A percentile compares a stretch with the other conserved stretches of the same genome.
These are phyloP conservation scores for Sebastes variabilis DNA, from an alignment of 2,797 vertebrate genomes.

Conservation along the genomic window DNA sequence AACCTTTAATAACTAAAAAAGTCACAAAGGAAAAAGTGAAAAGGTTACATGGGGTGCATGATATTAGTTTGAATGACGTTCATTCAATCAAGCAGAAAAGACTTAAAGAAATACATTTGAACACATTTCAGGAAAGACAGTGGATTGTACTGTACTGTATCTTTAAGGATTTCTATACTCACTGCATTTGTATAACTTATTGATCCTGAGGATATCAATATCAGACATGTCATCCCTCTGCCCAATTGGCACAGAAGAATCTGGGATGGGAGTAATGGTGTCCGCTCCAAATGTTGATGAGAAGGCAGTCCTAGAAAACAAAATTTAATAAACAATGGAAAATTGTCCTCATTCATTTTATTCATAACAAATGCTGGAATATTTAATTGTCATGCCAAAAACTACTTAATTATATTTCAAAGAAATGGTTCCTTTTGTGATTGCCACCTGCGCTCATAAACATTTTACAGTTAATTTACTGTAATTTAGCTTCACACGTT, in stretches of 20 bases:
- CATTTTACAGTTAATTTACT: neutral
- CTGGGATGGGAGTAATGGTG: conserved; percentile 63
- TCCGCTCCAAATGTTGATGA: accelerated
- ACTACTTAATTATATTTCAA: neutral
- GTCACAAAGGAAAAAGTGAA: neutral
- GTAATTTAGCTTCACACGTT: neutral
- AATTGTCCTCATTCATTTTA: neutral
- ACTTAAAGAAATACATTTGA: neutral
- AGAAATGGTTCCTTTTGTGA: neutral
- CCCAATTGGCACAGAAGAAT: conserved; percentile 47
- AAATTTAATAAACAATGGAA: neutral
- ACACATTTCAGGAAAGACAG: neutral
- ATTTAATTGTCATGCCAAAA: neutral
- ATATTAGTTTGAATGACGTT: neutral
- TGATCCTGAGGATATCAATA: conserved; percentile 59
- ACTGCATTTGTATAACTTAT: conserved; percentile 33
- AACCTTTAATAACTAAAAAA: neutral
- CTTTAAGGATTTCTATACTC: neutral
- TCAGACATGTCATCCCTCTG: conserved; percentile 19
- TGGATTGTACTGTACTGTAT: neutral
- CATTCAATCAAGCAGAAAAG: neutral
- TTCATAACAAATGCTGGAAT: neutral
- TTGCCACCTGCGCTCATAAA: neutral
- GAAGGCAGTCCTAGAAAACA: conserved; percentile 54
- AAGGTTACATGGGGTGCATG: neutral